Conservation (phyloP, 1,140 invertebrate genomes). For the Zaprionus ghesquierei region DNA sequence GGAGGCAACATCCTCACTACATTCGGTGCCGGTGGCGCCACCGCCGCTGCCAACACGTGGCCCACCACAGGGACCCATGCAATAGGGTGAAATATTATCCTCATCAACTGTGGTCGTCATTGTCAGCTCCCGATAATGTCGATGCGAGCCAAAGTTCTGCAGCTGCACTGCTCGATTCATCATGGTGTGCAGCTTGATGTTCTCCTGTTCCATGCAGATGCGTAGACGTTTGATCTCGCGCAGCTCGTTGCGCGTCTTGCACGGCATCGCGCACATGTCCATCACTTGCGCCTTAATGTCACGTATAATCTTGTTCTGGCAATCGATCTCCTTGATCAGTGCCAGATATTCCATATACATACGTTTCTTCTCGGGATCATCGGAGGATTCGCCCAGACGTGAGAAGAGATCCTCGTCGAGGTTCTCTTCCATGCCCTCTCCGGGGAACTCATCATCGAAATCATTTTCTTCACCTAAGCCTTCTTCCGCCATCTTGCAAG, state of each 20-base stretch:
- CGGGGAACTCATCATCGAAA: conserved; percentile 50
- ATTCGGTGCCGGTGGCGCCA: conserved; percentile 28
- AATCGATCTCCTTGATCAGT: conserved; percentile 76
- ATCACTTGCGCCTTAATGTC: conserved; percentile 70
- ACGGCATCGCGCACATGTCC: conserved; percentile 64
- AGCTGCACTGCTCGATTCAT: conserved; percentile 67
- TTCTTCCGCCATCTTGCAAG: conserved; percentile 48
- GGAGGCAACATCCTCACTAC: conserved; percentile 46
- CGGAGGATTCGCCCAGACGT: conserved; percentile 62
- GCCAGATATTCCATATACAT: conserved; percentile 74
- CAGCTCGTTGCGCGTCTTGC: conserved; percentile 65
- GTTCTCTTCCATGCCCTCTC: conserved; percentile 56
- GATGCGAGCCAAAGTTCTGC: conserved; percentile 72
- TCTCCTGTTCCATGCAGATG: conserved; percentile 78
- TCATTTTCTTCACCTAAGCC: conserved; percentile 51
- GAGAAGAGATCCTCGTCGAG: conserved; percentile 68
- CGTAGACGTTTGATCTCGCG: conserved; percentile 67
- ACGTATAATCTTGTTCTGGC: conserved; percentile 70
- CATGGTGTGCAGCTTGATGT: conserved; percentile 69
- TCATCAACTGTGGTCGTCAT: conserved; percentile 75
- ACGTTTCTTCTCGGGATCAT: conserved; percentile 74
- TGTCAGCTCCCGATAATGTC: conserved; percentile 61
- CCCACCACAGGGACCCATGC: conserved; percentile 42
- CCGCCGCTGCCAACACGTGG: background rate
- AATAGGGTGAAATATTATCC: conserved; percentile 68